A percentile compares a stretch with the other conserved stretches of the same genome.
Conservation (phyloP, 2,888 invertebrate genomes). For the Metellina segmentata region DNA sequence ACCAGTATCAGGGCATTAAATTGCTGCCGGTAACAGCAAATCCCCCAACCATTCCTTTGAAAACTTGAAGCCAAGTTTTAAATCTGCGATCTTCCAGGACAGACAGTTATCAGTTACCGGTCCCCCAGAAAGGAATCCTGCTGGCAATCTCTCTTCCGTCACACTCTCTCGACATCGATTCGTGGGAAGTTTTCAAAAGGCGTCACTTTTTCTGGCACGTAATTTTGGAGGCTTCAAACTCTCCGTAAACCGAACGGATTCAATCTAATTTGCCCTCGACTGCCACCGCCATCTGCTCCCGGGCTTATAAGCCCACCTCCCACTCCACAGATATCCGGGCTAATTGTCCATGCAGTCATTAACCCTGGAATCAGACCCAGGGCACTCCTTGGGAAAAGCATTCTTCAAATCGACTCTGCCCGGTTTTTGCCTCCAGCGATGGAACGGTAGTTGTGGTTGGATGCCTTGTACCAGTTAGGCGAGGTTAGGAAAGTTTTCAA, state of each 20-base stretch:
- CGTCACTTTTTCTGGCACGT: constrained; percentile 30
- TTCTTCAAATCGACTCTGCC: no score
- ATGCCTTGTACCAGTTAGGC: no score
- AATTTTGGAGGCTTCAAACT: constrained; percentile 43
- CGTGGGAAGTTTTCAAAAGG: constrained; percentile 2
- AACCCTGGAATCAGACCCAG: not conserved
- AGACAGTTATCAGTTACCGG: not conserved
- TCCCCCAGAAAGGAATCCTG: not conserved
- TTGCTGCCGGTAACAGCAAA: no score
- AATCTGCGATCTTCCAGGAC: not conserved
- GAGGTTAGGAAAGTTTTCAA: no score
- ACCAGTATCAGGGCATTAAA: no score
- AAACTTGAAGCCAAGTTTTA: not conserved
- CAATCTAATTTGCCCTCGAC: constrained; percentile 24
- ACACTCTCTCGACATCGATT: not conserved
- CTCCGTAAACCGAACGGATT: constrained; percentile 11
- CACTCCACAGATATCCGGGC: not conserved
- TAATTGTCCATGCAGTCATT: not conserved
- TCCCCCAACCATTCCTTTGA: no score
- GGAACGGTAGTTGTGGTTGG: no score
- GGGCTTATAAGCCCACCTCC: not conserved
- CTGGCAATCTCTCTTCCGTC: not conserved
- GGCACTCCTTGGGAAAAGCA: not conserved
- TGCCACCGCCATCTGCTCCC: constrained; percentile 52
- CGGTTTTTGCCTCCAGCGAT: no score